Evolutionary conservation across 2,888 invertebrate species (phyloP).

Genomic region (Drosophila testacea): DNA sequence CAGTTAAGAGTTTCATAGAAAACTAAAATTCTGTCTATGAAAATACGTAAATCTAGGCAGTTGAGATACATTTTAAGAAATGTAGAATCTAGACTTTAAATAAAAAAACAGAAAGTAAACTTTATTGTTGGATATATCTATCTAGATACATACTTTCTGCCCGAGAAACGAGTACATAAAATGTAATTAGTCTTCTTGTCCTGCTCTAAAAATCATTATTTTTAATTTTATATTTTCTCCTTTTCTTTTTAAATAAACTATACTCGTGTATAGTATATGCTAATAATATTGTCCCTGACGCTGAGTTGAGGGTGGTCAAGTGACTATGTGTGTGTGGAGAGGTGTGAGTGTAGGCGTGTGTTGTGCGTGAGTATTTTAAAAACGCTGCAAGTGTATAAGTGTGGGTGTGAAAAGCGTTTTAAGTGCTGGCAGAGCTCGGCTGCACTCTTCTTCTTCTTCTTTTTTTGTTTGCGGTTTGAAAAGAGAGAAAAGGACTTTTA

Average conservation of each 20-base stretch:
- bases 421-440: conserved; percentile 55
- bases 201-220: conserved; percentile 68
- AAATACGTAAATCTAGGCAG: too few relatives aligned
- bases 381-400: conserved; percentile 57
- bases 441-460: conserved; percentile 25
- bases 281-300: conserved; percentile 54
- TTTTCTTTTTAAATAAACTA: conserved; percentile 45
- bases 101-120: not conserved
- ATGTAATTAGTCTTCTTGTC: conserved; percentile 49
- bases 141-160: conserved; percentile 39
- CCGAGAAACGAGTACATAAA: conserved; percentile 12
- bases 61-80: too few relatives aligned
- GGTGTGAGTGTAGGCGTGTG: conserved; percentile 10
- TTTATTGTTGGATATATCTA: conserved; percentile 2
- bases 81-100: not conserved
- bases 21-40: too few relatives aligned
- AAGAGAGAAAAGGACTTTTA: conserved; percentile 40
- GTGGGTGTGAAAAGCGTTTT: conserved; percentile 59
- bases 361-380: conserved; percentile 45
- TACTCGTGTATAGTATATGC: conserved; percentile 63
- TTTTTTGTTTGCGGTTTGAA: conserved; percentile 2
- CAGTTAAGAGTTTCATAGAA: too few relatives aligned
- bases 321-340: conserved; percentile 6
- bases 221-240: conserved; percentile 38
- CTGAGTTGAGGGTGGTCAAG: conserved; percentile 19